A percentile compares a stretch with the other conserved stretches of the same genome.
Conservation (phyloP, 2,113 vertebrate species). For the Paramisgurnus dabryanus region DNA sequence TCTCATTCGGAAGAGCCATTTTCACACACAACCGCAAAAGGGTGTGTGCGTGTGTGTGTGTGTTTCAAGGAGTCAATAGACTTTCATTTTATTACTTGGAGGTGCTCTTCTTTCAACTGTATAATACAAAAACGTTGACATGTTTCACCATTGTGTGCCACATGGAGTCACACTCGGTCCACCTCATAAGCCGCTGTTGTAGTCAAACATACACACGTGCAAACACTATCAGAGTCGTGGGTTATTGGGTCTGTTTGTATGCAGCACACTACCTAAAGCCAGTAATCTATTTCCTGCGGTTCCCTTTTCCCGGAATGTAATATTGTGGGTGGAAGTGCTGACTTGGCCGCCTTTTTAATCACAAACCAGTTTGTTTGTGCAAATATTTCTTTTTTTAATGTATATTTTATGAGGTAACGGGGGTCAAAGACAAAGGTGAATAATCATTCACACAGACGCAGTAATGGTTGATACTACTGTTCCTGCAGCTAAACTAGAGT, state of each 20-base stretch:
- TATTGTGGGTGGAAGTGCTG: slow-evolving; percentile 23
- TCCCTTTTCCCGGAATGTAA: slow-evolving; percentile 18
- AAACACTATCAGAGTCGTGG: slow-evolving; percentile 17
- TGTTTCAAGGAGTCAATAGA: not conserved
- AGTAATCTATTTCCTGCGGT: slow-evolving; percentile 42
- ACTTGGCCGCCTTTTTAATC: slow-evolving; percentile 7
- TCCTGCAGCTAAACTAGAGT: too few species aligned
- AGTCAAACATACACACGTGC: not conserved
- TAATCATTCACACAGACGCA: not conserved
- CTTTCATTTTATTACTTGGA: not conserved
- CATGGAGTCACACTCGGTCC: slow-evolving; percentile 24
- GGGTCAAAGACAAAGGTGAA: not conserved
- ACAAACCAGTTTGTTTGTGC: slow-evolving; percentile 6
- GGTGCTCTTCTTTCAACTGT: not conserved
- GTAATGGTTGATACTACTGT: too few species aligned
- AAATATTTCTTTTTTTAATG: not conserved
- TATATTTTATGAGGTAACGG: not conserved
- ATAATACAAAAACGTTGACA: not conserved
- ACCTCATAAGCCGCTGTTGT: not conserved
- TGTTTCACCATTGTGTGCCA: slow-evolving; percentile 18
- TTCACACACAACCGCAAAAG: not conserved
- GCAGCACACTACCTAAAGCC: slow-evolving; percentile 2
- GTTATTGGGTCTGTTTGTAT: slow-evolving; percentile 39
- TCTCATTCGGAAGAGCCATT: not conserved
- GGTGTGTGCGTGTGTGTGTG: not conserved